Percentiles rank a stretch among this genome's conserved stretches.
These are phyloP conservation scores for Melinaea marsaeus DNA, from an alignment of 2,888 invertebrate species.

Conservation along the genomic window DNA sequence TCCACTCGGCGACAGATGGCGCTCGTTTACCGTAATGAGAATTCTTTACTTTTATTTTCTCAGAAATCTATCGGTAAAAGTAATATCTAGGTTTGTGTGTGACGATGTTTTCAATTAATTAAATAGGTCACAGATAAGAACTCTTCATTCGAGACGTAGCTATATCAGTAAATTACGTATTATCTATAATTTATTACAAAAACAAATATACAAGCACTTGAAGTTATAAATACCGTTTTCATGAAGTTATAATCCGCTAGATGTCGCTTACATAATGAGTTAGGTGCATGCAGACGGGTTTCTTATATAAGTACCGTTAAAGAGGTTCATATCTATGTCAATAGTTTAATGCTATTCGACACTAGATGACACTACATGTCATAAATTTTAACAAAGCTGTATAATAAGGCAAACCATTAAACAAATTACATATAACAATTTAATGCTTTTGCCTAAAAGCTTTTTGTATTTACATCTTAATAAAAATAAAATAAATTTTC, in stretches of 20 bases:
- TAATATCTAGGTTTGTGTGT: constrained; percentile 7
- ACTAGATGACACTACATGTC: constrained; percentile 48
- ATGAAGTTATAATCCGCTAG: constrained; percentile 39
- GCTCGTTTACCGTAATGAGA: constrained; percentile 35
- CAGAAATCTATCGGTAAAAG: not conserved
- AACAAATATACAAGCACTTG: constrained; percentile 14
- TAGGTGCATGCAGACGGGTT: constrained; percentile 35
- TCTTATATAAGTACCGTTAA: constrained; percentile 46
- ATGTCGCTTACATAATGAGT: constrained; percentile 38
- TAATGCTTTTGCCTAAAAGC: not conserved
- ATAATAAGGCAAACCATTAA: not conserved
- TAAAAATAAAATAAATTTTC: too few relatives aligned
- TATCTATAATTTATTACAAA: constrained; percentile 30
- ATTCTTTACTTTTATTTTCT: constrained; percentile 17
- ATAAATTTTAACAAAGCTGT: constrained; percentile 29
- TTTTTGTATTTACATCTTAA: too few relatives aligned
- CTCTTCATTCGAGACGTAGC: constrained; percentile 29
- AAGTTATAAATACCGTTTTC: constrained; percentile 29
- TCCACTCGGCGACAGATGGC: constrained; percentile 66
- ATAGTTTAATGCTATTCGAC: constrained; percentile 44
- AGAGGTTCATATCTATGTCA: constrained; percentile 47
- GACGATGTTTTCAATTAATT: constrained; percentile 28
- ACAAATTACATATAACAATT: not conserved
- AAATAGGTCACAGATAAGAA: constrained; percentile 40
- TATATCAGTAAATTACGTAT: constrained; percentile 33